Conservation (phyloP, 2,113 vertebrate species). For the Cyanistes caeruleus region DNA sequence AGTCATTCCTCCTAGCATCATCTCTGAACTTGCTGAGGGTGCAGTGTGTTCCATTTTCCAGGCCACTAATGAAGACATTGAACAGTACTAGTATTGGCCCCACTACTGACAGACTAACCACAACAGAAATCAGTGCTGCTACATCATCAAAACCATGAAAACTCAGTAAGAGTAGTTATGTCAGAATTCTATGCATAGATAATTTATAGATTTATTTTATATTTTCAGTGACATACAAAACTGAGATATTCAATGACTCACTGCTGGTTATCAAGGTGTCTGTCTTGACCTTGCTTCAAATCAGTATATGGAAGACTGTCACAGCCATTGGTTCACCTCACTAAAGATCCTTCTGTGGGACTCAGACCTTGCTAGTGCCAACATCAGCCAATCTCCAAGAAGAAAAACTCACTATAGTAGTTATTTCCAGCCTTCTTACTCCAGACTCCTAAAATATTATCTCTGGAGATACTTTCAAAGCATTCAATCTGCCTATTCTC, state of each 20-base stretch:
- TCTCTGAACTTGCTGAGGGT: neutral
- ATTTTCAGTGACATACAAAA: neutral
- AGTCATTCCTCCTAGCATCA: neutral
- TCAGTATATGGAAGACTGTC: neutral
- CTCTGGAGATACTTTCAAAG: neutral
- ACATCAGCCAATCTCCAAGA: neutral
- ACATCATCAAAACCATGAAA: neutral
- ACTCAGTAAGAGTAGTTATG: neutral
- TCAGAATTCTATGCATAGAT: neutral
- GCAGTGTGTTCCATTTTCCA: neutral
- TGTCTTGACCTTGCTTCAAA: neutral
- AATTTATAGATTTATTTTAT: neutral
- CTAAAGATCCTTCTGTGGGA: neutral
- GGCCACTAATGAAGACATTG: neutral
- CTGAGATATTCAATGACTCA: neutral
- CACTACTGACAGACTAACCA: neutral
- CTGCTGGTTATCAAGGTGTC: neutral
- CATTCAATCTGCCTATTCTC: neutral
- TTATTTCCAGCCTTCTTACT: neutral
- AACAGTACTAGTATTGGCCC: neutral
- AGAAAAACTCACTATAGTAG: neutral
- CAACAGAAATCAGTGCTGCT: neutral
- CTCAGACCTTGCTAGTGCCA: neutral
- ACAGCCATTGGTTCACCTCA: neutral
- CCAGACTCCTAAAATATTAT: neutral